A percentile compares a stretch with the other conserved stretches of the same genome.
These are phyloP conservation scores for Sebastes ruberrimus DNA, from an alignment of 2,797 vertebrate species.

Conservation along the genomic window DNA sequence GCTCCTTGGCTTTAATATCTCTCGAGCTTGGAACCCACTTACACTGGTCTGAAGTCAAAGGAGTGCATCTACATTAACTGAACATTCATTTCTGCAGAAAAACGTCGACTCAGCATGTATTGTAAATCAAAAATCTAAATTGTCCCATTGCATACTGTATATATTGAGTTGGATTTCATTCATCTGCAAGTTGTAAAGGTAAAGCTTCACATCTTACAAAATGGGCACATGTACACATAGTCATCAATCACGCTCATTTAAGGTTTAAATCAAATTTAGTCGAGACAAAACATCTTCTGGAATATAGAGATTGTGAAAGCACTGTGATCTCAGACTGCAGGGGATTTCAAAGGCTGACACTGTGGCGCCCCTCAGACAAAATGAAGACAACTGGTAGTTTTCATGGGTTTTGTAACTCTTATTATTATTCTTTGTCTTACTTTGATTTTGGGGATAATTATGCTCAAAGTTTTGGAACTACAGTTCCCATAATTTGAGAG, in stretches of 20 bases:
- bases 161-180: background rate
- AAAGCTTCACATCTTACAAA: background rate
- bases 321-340: background rate
- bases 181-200: background rate
- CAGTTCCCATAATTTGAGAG: background rate
- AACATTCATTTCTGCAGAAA: background rate
- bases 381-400: background rate
- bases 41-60: background rate
- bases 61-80: background rate
- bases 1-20: background rate
- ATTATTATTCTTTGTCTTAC: background rate
- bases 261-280: background rate
- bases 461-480: background rate
- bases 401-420: background rate
- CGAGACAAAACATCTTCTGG: background rate
- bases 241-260: background rate
- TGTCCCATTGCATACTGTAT: background rate
- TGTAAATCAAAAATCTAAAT: background rate
- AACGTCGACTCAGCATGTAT: background rate
- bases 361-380: background rate
- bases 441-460: background rate
- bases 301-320: background rate
- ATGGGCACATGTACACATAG: background rate
- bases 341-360: background rate
- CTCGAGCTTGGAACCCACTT: background rate